These are phyloP conservation scores for Podiceps cristatus DNA, from an alignment of 2,113 vertebrate genomes.

Conservation along the genomic window DNA sequence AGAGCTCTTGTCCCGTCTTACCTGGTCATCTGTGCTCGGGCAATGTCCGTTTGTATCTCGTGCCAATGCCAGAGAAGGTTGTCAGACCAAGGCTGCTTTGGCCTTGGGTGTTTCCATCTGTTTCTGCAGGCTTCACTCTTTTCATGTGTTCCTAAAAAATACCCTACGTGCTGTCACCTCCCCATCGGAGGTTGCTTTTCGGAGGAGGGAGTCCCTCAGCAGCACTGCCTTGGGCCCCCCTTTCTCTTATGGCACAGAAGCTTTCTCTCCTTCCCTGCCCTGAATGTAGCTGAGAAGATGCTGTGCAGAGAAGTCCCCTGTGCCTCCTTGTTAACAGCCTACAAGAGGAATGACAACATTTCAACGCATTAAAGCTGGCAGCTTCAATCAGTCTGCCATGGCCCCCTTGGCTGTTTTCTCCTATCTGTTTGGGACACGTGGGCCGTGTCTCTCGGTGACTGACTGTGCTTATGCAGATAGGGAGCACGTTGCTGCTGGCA, in stretches of 20 bases:
- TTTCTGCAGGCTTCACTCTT: neutral
- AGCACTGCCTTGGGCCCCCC: neutral
- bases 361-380: neutral
- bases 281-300: neutral
- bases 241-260: neutral
- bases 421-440: slow-evolving; percentile 3
- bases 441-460: neutral
- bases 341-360: neutral
- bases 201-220: neutral
- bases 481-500: neutral
- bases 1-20: neutral
- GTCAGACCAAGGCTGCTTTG: neutral
- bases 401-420: slow-evolving; percentile 15
- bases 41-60: neutral
- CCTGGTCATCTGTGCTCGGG: neutral
- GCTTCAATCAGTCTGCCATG: neutral
- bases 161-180: neutral
- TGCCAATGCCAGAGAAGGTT: neutral
- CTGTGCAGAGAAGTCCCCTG: neutral
- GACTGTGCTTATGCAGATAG: slow-evolving; percentile 11
- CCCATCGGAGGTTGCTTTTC: rapidly evolving
- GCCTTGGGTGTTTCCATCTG: neutral
- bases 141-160: neutral
- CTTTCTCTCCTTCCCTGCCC: neutral
- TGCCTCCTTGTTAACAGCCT: neutral